Evolutionary conservation across 2,113 vertebrate genomes (phyloP), one percentile per base, ranked within the genome.

Genomic region (Pheucticus melanocephalus): DNA sequence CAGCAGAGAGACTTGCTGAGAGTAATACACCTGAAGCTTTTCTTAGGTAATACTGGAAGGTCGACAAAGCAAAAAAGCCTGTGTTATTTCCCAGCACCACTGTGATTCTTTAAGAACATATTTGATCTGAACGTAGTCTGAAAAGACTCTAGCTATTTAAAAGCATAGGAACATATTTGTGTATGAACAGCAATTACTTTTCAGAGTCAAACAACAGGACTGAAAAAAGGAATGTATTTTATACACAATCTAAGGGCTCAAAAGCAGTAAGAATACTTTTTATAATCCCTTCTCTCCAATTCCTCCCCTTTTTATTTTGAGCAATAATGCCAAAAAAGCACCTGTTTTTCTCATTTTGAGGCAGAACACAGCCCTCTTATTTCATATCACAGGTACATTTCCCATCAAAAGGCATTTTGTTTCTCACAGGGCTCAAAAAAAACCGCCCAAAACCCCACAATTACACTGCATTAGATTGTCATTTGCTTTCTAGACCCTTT

Each of bases 251-350:
- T 42, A 72, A 28, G 25, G 54, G 56, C 33, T 82, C 44, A 51
- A 80, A 90, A 92, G 28, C 63, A 65, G 45, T 10, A 21, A 45
- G 15, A 95, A 86, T 54, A 7, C 7, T 57, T 27, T 68, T 60
- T 13, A 54, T 18, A 70, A 48, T 40, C 4, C 10, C 9, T 23
- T 44, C 7, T 75, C n/a, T 33, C 8, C 9, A 24, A 8, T 0
- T 3, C 2, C 5, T 7, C 3, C 2, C 1, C 0, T 4, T 6
- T 45, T 39, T 42, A 33, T 65, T 65, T 64, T 59, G 5, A 44
- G 11, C 20, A 69, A 39, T 28, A 60, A 71, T 28, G 28, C 39
- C 14, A 18, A 77, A 80, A 71, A 27, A 39, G 9, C 7, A 17
- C 14, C 15, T n/a, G 5, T 68, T 87, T 90, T 86, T 59, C 50